A percentile compares a stretch with the other conserved stretches of the same genome.
phyloP scores from a whole-genome alignment of 2,888 invertebrate genomes.

The Hydriomena furcata region DNA sequence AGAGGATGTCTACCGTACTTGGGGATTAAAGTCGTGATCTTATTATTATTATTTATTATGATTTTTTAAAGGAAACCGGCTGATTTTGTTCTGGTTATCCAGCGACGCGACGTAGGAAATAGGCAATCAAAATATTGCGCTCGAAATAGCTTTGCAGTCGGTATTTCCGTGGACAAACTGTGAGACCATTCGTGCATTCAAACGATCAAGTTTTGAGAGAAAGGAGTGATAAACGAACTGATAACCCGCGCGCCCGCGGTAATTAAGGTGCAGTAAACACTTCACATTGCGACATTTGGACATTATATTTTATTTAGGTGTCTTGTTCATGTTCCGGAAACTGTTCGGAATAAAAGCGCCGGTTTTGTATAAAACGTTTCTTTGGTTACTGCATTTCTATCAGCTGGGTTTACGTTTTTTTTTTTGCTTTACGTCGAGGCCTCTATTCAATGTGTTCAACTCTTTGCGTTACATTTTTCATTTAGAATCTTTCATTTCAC shows the following conservation, averaged over 20 bases:
- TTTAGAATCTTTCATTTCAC: slow-evolving; percentile 57
- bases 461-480: slow-evolving; percentile 71
- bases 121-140: slow-evolving; percentile 30
- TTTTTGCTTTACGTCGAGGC: slow-evolving; percentile 54
- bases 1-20: too few species aligned
- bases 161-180: slow-evolving; percentile 21
- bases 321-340: slow-evolving; percentile 29
- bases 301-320: slow-evolving; percentile 49
- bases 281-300: slow-evolving; percentile 16
- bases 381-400: slow-evolving; percentile 63
- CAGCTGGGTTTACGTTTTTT: slow-evolving; percentile 54
- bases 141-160: slow-evolving; percentile 23
- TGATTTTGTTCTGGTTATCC: slow-evolving; percentile 11
- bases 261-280: slow-evolving; percentile 19
- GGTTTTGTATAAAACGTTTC: slow-evolving; percentile 39
- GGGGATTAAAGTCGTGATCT: too few species aligned
- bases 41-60: too few species aligned
- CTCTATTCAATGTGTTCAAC: slow-evolving; percentile 61
- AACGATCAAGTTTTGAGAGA: slow-evolving; percentile 19
- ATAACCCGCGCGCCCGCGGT: slow-evolving; percentile 17
- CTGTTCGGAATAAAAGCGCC: slow-evolving; percentile 22
- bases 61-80: too few species aligned
- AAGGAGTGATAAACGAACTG: slow-evolving; percentile 21
- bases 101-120: slow-evolving; percentile 26
- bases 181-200: slow-evolving; percentile 14